Conservation (phyloP, 2,888 invertebrate species). For the Gasteruption jaculator region DNA sequence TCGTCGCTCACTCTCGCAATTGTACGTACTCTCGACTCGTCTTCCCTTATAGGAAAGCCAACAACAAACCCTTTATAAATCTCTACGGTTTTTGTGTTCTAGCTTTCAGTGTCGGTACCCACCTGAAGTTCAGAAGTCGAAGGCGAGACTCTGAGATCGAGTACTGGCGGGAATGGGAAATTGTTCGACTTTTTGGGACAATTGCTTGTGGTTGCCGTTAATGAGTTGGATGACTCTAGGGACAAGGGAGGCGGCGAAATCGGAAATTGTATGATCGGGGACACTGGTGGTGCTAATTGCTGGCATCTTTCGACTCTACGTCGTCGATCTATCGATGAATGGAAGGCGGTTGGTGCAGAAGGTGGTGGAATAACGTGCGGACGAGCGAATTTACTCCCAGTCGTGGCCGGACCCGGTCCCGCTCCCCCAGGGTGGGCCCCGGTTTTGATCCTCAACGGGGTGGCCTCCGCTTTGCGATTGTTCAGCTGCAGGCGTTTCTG, state of each 20-base stretch:
- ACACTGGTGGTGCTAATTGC: constrained; percentile 50
- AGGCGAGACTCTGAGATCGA: constrained; percentile 46
- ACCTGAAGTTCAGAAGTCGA: constrained; percentile 47
- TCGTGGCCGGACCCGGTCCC: constrained; percentile 27
- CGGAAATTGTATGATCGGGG: constrained; percentile 50
- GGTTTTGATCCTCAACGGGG: constrained; percentile 25
- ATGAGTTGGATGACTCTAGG: constrained; percentile 55
- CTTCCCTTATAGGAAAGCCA: no score
- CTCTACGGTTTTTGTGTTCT: no score
- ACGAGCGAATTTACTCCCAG: constrained; percentile 33
- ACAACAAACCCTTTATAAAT: no score
- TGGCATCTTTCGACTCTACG: constrained; percentile 30
- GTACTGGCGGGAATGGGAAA: constrained; percentile 46
- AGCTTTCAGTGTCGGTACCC: no score
- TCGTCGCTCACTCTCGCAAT: no score
- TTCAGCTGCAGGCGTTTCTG: constrained; percentile 55
- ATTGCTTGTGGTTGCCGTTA: constrained; percentile 29
- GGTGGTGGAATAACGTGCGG: constrained; percentile 27
- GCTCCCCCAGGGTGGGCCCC: constrained; percentile 15
- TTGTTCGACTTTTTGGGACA: constrained; percentile 35
- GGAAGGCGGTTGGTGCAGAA: constrained; percentile 43
- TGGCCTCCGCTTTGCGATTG: constrained; percentile 37
- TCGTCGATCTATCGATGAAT: constrained; percentile 29
- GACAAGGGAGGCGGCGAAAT: constrained; percentile 62
- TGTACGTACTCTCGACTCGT: no score